A percentile compares a stretch with the other conserved stretches of the same genome.
These are phyloP conservation scores for Ellobium chinense DNA, from an alignment of 2,888 invertebrate genomes.

Conservation along the genomic window DNA sequence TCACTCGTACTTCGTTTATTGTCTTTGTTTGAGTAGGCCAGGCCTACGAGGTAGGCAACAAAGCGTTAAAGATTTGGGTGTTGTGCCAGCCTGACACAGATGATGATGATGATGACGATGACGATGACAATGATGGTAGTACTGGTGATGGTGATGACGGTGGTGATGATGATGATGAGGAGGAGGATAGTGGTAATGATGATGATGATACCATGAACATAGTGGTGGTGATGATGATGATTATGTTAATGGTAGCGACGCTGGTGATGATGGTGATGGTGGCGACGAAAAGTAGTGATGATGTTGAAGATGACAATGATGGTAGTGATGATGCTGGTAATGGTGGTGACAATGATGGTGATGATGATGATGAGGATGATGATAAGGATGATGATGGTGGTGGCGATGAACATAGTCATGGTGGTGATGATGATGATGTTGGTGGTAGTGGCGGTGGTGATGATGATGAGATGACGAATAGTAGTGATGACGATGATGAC, in stretches of 20 bases:
- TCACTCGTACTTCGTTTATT: too few relatives aligned
- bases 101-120: not conserved
- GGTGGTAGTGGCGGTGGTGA: not conserved
- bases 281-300: not conserved
- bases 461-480: constrained; percentile 5
- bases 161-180: not conserved
- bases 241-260: not conserved
- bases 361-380: not conserved
- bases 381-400: not conserved
- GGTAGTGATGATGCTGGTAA: not conserved
- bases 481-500: not conserved
- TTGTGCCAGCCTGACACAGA: not conserved
- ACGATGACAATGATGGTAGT: not conserved
- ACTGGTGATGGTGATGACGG: not conserved
- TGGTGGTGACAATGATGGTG: not conserved
- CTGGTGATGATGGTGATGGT: not conserved
- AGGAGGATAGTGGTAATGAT: not conserved
- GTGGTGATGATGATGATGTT: not conserved
- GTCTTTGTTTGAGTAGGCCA: not conserved
- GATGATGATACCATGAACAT: too few relatives aligned
- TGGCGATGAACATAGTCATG: not conserved
- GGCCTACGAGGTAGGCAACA: not conserved
- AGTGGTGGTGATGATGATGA: too few relatives aligned
- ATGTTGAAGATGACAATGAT: not conserved
- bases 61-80: not conserved